Percentiles rank a stretch among this genome's conserved stretches.
Evolutionary conservation across 2,797 vertebrate genomes (phyloP).

Genomic region (Malurus leucopterus): DNA sequence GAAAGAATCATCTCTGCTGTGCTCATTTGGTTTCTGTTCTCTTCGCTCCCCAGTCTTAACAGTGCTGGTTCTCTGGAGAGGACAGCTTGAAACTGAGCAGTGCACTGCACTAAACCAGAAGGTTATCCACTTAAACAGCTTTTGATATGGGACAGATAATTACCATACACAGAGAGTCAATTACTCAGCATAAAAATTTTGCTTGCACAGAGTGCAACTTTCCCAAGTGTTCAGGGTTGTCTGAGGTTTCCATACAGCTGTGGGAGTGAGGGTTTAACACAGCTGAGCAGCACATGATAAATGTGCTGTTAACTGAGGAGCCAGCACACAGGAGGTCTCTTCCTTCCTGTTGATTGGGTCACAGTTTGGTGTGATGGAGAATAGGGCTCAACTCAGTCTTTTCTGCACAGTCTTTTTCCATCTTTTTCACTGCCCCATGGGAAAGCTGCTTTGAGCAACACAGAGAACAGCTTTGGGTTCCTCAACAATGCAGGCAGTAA

Average conservation of each 20-base stretch:
- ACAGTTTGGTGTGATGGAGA: not conserved
- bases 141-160: not conserved
- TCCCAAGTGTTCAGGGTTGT: too few relatives aligned
- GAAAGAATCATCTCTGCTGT: not conserved
- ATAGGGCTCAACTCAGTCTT: not conserved
- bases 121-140: not conserved
- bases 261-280: not conserved
- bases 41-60: not conserved
- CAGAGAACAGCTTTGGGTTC: not conserved
- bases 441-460: not conserved
- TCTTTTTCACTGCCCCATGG: not conserved
- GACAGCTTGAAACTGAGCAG: not conserved
- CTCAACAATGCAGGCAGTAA: not conserved
- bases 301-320: not conserved
- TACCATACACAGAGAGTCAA: not conserved
- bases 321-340: not conserved
- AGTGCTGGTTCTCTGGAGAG: not conserved
- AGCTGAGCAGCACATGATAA: not conserved
- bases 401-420: not conserved
- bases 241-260: rapidly evolving
- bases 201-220: not conserved
- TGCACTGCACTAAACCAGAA: not conserved
- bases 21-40: not conserved
- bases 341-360: not conserved
- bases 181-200: not conserved